phyloP scores from a whole-genome alignment of 2,113 vertebrate species.

The Petrocephalus microphthalmus region DNA sequence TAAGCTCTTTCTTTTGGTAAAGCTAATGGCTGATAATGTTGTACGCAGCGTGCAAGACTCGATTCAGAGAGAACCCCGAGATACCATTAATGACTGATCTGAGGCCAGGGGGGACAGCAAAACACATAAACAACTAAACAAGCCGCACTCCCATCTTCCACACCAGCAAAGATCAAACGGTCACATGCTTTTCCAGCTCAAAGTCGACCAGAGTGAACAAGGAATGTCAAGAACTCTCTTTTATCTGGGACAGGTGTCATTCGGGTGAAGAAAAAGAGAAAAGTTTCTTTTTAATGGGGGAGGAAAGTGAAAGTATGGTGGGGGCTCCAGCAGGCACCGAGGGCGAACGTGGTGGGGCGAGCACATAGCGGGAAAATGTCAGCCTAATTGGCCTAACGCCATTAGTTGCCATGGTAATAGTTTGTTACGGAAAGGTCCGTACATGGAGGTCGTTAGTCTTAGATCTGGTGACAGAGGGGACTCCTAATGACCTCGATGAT shows the following conservation, averaged over 20 bases:
- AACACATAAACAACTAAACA: neutral
- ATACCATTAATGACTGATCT: neutral
- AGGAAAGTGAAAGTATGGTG: neutral
- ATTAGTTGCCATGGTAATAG: conserved; percentile 29
- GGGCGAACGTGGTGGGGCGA: neutral
- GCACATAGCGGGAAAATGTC: neutral
- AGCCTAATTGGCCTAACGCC: conserved; percentile 27
- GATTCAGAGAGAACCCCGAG: neutral
- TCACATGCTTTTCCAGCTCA: neutral
- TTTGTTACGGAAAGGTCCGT: neutral
- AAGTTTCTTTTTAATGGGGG: neutral
- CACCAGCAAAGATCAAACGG: neutral
- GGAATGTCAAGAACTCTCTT: neutral
- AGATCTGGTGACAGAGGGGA: too few relatives aligned
- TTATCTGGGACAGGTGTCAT: neutral
- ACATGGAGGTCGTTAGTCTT: neutral
- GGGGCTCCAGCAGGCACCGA: neutral
- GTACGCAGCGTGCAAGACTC: conserved; percentile 4
- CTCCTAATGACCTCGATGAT: neutral
- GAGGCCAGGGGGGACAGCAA: neutral
- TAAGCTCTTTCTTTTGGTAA: conserved; percentile 22
- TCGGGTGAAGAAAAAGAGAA: neutral
- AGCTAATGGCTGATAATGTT: conserved; percentile 29
- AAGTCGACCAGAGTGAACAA: neutral
- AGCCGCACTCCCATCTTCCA: neutral